Evolutionary conservation across 2,888 invertebrate species (phyloP).

Genomic region (Strigamia transsilvanica): DNA sequence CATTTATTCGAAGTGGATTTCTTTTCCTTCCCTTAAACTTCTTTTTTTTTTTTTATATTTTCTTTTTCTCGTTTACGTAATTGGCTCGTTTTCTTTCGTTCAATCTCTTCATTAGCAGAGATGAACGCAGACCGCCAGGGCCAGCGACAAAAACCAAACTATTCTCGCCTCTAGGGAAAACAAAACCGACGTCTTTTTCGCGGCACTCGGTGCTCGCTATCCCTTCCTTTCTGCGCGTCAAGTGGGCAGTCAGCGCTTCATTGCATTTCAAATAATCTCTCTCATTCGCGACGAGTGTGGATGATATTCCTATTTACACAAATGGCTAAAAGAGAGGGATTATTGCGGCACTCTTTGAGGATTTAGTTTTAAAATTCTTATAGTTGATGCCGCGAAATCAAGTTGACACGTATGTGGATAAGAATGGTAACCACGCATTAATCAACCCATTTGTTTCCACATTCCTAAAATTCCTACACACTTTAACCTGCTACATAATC

Average conservation of each 20-base stretch:
- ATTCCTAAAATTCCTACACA: not conserved
- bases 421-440: not conserved
- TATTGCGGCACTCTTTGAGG: not conserved
- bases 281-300: not conserved
- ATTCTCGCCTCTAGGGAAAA: not conserved
- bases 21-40: not conserved
- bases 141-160: slow-evolving; percentile 23
- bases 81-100: slow-evolving; percentile 31
- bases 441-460: not conserved
- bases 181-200: slow-evolving; percentile 7
- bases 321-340: not conserved
- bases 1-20: not conserved
- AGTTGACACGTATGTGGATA: not conserved
- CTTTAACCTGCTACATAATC: not conserved
- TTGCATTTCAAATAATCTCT: slow-evolving; percentile 26
- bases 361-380: not conserved
- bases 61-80: slow-evolving; percentile 9
- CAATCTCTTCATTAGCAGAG: slow-evolving; percentile 24
- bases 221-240: not conserved
- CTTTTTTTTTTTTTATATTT: not conserved
- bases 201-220: not conserved
- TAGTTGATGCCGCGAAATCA: not conserved
- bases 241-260: slow-evolving; percentile 30
- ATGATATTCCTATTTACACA: not conserved
- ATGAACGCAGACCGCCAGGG: slow-evolving; percentile 11